phyloP scores from a whole-genome alignment of 92 coral and sea anemone species.

The Metridium senile region DNA sequence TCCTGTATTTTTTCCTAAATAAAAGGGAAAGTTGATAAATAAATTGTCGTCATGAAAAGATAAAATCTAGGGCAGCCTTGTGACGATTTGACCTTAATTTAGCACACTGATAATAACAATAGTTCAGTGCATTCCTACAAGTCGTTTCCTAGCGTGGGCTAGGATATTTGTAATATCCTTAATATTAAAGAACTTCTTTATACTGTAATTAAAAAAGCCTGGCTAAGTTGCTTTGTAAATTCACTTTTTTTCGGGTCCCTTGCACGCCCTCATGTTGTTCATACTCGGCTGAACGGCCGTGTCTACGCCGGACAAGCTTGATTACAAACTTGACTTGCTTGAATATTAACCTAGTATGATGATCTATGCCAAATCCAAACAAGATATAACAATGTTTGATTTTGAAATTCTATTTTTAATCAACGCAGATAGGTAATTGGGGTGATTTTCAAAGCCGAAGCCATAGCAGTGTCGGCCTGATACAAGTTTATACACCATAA shows the following conservation, averaged over 20 bases:
- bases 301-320: neutral
- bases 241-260: neutral
- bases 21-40: neutral
- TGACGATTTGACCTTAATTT: slow-evolving; percentile 37
- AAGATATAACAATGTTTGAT: neutral
- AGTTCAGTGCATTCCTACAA: slow-evolving; percentile 8
- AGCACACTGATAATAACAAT: slow-evolving; percentile 9
- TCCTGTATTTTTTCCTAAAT: neutral
- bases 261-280: neutral
- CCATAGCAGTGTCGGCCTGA: slow-evolving; percentile 26
- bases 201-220: neutral
- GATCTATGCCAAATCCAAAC: slow-evolving; percentile 2
- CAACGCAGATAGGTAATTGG: slow-evolving; percentile 13
- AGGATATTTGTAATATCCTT: slow-evolving; percentile 18
- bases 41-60: slow-evolving; percentile 4
- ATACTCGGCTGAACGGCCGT: neutral
- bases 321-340: neutral
- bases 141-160: slow-evolving; percentile 24
- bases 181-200: neutral
- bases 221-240: slow-evolving; percentile 2
- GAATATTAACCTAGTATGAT: slow-evolving; percentile 1
- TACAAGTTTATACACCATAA: slow-evolving; percentile 12
- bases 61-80: neutral
- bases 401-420: slow-evolving; percentile 16
- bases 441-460: slow-evolving; percentile 28